Base-by-base conservation (phyloP, 2,113 vertebrate genomes). In the Catagonus wagneri region DNA sequence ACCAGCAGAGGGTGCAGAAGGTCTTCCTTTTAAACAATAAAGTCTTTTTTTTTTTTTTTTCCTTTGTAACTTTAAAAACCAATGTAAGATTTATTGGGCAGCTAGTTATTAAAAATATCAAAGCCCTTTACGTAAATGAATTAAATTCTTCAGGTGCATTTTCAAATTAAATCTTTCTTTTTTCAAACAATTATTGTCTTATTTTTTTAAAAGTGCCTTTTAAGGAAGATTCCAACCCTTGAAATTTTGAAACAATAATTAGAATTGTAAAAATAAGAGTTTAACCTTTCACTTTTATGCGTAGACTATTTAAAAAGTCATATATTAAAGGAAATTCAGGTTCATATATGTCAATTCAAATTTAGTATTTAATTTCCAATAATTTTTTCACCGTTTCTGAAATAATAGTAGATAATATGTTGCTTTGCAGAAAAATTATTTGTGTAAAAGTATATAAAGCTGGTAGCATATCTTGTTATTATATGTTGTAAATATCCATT, bases 1-100 rank as follows among this genome's bases (percentile, higher is more conserved):
- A 54, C 22, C 97, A 97, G 83, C 72, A 97, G 96, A 97, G 95
- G 96, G 96, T 50, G 65, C 0, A 95, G 6, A 11, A 93, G 83
- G 22, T 9, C 89, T 78, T 95, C 61, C 60, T 44, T 87, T 74
- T 93, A 8, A 44, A 39, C 4, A 63, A 54, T 20, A 13, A 72
- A 63, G 27, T 54, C 5, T 15, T 27, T 32, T 74, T 17, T 60
- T 66, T 63, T 71, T 39, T 32, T 19, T 27, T 68, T 36, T 39
- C 13, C 27, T 72, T 72, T 69, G 32, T 39, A 89, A 56, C 5
- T 83, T 94, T 89, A 56, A 50, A 69, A 72, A 58, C 23, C 63
- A 83, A 78, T 90, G 32, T 94, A 93, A 76, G 36, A 81, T 68
- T 50, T 60, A 71, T 27, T 56, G 15, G 29, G 6, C 15, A 80